phyloP scores from a whole-genome alignment of 2,797 vertebrate genomes.

The Siniperca scherzeri region DNA sequence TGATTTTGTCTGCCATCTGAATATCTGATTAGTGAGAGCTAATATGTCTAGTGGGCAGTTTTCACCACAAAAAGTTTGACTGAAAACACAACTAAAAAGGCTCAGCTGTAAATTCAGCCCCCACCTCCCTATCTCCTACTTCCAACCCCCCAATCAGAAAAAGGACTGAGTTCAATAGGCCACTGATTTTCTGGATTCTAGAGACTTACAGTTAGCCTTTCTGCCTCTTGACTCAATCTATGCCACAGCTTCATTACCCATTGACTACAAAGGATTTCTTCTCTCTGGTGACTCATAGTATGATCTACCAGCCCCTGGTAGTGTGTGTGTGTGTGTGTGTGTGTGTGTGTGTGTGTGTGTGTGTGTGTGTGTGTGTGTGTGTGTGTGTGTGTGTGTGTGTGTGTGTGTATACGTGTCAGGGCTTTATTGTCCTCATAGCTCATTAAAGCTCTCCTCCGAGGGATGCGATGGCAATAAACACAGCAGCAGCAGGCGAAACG shows the following conservation, averaged over 20 bases:
- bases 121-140: no score
- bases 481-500: conserved; percentile 16
- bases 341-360: conserved; percentile 19
- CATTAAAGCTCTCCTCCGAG: conserved; percentile 76
- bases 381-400: conserved; percentile 28
- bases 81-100: background rate
- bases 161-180: conserved; percentile 36
- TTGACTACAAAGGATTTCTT: conserved; percentile 65
- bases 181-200: conserved; percentile 46
- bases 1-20: background rate
- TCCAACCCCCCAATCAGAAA: conserved; percentile 25
- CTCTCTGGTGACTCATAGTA: conserved; percentile 65
- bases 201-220: conserved; percentile 64
- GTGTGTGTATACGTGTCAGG: conserved; percentile 30
- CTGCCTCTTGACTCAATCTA: conserved; percentile 59
- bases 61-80: background rate
- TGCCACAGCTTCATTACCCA: conserved; percentile 76
- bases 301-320: conserved; percentile 58
- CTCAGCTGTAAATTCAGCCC: background rate
- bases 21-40: conserved; percentile 7
- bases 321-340: conserved; percentile 24
- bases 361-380: conserved; percentile 15
- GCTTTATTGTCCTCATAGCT: conserved; percentile 78
- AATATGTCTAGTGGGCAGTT: background rate
- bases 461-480: conserved; percentile 64